Conservation (phyloP, 2,113 vertebrate species). For the Mastomys natalensis region DNA sequence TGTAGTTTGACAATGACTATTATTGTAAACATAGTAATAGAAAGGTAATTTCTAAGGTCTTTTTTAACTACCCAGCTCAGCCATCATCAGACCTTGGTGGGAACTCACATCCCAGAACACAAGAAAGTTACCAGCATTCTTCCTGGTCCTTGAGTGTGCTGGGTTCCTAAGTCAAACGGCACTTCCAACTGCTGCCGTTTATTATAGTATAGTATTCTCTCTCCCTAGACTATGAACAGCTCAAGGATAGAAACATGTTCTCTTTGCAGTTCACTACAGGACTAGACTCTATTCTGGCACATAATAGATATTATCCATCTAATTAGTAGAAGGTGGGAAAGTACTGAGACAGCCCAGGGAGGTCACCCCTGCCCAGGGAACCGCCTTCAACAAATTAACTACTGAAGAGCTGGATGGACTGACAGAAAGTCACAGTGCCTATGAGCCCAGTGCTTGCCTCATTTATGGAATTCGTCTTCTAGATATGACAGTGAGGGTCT, state of each 20-base stretch:
- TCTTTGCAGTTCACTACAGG: neutral
- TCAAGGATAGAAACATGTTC: neutral
- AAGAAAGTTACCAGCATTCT: neutral
- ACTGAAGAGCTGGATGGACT: neutral
- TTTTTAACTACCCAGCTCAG: neutral
- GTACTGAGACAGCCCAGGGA: neutral
- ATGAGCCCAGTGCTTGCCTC: neutral
- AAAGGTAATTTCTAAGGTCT: neutral
- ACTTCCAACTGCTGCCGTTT: slow-evolving; percentile 1
- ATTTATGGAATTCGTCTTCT: neutral
- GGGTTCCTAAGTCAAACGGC: neutral
- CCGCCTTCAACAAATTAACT: neutral
- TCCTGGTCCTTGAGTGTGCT: neutral
- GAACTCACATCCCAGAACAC: neutral
- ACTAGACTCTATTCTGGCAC: neutral
- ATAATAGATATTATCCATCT: neutral
- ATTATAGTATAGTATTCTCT: neutral
- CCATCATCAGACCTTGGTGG: neutral
- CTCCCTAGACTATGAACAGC: neutral
- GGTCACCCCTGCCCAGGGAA: neutral
- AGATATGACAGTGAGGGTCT: neutral
- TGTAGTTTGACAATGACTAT: neutral
- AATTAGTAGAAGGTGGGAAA: slow-evolving; percentile 28
- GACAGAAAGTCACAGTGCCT: neutral
- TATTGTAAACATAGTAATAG: neutral